Base-by-base conservation (phyloP, 53 echinoderm and acorn worm genomes). In the Stichopus horrens region DNA sequence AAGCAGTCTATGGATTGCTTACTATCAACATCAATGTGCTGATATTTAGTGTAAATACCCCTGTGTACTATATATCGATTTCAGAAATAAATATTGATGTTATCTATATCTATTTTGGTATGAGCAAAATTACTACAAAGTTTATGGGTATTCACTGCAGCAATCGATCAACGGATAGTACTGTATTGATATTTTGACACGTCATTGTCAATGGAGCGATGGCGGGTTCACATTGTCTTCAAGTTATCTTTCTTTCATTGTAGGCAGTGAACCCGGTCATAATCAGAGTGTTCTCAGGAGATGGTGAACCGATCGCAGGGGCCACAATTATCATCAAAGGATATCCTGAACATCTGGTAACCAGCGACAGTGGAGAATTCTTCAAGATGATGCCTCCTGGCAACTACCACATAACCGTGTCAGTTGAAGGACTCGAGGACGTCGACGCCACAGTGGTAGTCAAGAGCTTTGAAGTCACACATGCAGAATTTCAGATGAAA, bases 221-320 rank as follows among this genome's bases (percentile, higher is more conserved):
- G 37, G 37, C 37, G 2, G 2, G 37, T 37, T 37, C 13, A 4
- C 4, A 14, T 74, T 0, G 0, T 74, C 23, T 75, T 75, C 19
- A 23, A 8, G 21, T 16, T 75, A 9, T 75, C 16, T 57, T 54
- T 90, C 5, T 23, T 7, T 52, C 84, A 16, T 59, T 75, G 14
- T 80, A 96, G 95, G 97, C 90, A 53, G 95, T 92, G 52, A 90
- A 75, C 13, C 94, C 92, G n/a, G 83, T 97, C 57, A 90, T 90
- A 89, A 94, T 95, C 8, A 90, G 88, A 7, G 93, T 97, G 18
- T 56, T 59, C 53, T 86, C 93, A 57, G 85, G 91, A 23, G 76
- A 89, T 19, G 92, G 84, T 60, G 79, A 83, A 20, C 90, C 94
- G 22, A 88, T 98, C 23, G 76, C 86, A 74, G 94, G 93, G 10